Evolutionary conservation across 2,888 invertebrate genomes (phyloP).

Genomic region (Drosophila mimica): DNA sequence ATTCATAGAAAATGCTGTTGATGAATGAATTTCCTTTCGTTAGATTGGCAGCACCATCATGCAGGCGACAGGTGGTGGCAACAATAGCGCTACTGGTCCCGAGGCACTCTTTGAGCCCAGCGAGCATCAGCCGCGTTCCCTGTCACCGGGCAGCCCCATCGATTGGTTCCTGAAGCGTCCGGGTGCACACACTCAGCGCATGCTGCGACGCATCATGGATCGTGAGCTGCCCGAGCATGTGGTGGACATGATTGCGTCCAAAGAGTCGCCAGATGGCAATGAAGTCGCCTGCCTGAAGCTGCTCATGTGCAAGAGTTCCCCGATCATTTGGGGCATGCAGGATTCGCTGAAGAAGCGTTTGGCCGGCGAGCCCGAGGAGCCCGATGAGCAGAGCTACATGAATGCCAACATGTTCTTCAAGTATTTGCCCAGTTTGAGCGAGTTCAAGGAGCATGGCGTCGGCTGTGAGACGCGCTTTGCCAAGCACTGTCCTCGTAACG

Average conservation of each 20-base stretch:
- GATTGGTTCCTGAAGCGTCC: conserved; percentile 89
- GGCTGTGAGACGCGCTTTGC: conserved; percentile 88
- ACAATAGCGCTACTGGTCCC: conserved; percentile 53
- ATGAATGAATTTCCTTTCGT: neutral
- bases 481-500: conserved; percentile 81
- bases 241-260: conserved; percentile 87
- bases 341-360: conserved; percentile 86
- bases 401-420: conserved; percentile 86
- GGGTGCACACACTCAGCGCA: conserved; percentile 86
- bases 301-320: conserved; percentile 91
- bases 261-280: conserved; percentile 86
- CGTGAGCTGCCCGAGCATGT: conserved; percentile 88
- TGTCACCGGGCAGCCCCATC: conserved; percentile 85
- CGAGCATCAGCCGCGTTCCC: conserved; percentile 72
- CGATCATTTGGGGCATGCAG: conserved; percentile 92
- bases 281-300: conserved; percentile 90
- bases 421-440: conserved; percentile 87
- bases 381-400: conserved; percentile 56
- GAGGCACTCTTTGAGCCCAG: conserved; percentile 68
- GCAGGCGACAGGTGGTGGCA: conserved; percentile 56
- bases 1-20: neutral
- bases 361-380: conserved; percentile 60
- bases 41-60: conserved; percentile 80
- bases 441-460: conserved; percentile 87
- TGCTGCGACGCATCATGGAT: conserved; percentile 87